These are phyloP conservation scores for Columba guinea DNA, from an alignment of 2,797 vertebrate genomes.

Conservation along the genomic window DNA sequence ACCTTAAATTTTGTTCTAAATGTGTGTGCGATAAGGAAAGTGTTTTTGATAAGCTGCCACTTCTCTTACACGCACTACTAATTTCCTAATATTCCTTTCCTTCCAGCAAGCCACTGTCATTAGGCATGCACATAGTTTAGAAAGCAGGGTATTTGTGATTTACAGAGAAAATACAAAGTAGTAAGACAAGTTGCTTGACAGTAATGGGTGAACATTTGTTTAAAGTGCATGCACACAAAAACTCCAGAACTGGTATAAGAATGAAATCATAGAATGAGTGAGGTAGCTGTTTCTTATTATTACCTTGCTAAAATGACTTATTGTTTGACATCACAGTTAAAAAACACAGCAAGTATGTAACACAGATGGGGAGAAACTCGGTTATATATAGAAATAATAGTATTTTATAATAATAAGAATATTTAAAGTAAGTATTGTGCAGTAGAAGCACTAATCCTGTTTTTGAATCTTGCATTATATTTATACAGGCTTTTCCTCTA, in stretches of 20 bases:
- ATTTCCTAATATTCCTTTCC: background rate
- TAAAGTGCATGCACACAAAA: background rate
- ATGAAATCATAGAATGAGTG: constrained; percentile 26
- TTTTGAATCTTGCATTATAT: background rate
- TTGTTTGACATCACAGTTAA: background rate
- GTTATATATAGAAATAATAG: background rate
- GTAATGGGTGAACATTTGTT: constrained; percentile 43
- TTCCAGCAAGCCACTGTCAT: background rate
- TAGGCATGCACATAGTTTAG: background rate
- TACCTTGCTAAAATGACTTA: constrained; percentile 9
- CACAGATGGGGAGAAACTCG: background rate
- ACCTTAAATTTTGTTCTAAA: background rate
- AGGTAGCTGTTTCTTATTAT: constrained; percentile 11
- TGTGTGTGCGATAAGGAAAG: background rate
- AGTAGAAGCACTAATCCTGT: background rate
- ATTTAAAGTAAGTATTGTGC: background rate
- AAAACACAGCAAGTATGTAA: background rate
- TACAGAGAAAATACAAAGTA: background rate
- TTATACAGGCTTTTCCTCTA: background rate
- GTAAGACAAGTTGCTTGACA: constrained; percentile 19
- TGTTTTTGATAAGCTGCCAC: background rate
- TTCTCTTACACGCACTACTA: background rate
- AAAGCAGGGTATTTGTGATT: constrained; percentile 7
- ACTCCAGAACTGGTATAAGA: background rate
- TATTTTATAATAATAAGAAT: background rate